A percentile compares a stretch with the other conserved stretches of the same genome.
phyloP scores from a whole-genome alignment of 2,888 invertebrate genomes.

The Drosophila mulleri region DNA sequence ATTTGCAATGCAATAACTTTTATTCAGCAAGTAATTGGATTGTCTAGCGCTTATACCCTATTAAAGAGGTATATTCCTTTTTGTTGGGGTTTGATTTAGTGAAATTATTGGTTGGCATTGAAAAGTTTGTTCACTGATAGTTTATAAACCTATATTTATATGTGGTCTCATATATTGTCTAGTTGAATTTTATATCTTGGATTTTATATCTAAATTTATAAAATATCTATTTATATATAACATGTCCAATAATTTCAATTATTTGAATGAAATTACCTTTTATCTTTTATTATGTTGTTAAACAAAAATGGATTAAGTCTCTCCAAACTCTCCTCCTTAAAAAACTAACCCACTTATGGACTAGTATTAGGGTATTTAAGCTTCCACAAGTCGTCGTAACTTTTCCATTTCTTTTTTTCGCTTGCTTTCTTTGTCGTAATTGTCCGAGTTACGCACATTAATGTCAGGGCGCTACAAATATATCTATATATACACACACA shows the following conservation, averaged over 20 bases:
- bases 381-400: background rate
- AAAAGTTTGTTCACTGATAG: too few species aligned
- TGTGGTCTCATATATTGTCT: too few species aligned
- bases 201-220: too few species aligned
- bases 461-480: slow-evolving; percentile 33
- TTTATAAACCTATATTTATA: too few species aligned
- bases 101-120: too few species aligned
- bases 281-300: too few species aligned
- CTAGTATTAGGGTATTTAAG: slow-evolving; percentile 14
- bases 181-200: too few species aligned
- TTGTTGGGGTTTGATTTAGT: background rate
- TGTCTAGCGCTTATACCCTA: background rate
- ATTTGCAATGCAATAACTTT: slow-evolving; percentile 1
- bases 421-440: slow-evolving; percentile 56
- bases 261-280: too few species aligned
- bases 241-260: too few species aligned
- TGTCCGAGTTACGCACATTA: slow-evolving; percentile 74
- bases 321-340: background rate
- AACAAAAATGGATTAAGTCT: background rate
- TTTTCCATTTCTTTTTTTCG: background rate
- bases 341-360: too few species aligned
- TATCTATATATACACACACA: background rate
- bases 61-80: background rate
- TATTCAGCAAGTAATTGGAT: background rate
- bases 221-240: too few species aligned